Evolutionary conservation across 2,113 vertebrate species (phyloP).

Genomic region (Scartelaos histophorus): DNA sequence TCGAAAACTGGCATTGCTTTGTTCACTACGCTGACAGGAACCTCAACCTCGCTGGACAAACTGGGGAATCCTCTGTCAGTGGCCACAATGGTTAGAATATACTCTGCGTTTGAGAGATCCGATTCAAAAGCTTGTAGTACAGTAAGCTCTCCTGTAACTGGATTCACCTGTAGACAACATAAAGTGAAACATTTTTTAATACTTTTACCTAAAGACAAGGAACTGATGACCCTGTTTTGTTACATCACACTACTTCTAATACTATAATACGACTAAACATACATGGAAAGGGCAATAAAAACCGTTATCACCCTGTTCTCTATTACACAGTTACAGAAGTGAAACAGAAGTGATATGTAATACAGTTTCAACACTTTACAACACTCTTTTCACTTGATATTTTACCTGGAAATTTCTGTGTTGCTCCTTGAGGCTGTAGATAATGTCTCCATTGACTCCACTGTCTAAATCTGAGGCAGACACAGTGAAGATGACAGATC

Average conservation of each 20-base stretch:
- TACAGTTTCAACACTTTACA: background rate
- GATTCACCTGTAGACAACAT: conserved; percentile 73
- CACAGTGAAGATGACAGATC: conserved; percentile 87
- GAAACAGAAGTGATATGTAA: too few relatives aligned
- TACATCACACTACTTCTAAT: background rate
- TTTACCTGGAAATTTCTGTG: conserved; percentile 87
- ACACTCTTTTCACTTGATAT: background rate
- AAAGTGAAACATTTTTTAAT: too few relatives aligned
- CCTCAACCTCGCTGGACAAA: conserved; percentile 82
- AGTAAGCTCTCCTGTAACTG: conserved; percentile 83
- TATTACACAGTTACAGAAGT: too few relatives aligned
- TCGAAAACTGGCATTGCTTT: conserved; percentile 98
- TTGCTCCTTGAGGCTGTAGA: conserved; percentile 84
- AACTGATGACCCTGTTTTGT: background rate
- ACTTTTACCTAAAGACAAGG: background rate
- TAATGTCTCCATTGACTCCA: conserved; percentile 86
- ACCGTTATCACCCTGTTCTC: background rate
- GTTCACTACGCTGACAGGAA: conserved; percentile 92
- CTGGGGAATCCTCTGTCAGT: conserved; percentile 86
- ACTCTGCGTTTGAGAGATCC: conserved; percentile 90
- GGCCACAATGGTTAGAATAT: conserved; percentile 84
- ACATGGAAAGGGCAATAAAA: background rate
- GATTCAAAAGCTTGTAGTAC: conserved; percentile 87
- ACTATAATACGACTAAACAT: background rate
- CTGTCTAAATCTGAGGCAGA: conserved; percentile 88